These are phyloP conservation scores for Hololepta plana DNA, from an alignment of 2,888 invertebrate species.

Conservation along the genomic window DNA sequence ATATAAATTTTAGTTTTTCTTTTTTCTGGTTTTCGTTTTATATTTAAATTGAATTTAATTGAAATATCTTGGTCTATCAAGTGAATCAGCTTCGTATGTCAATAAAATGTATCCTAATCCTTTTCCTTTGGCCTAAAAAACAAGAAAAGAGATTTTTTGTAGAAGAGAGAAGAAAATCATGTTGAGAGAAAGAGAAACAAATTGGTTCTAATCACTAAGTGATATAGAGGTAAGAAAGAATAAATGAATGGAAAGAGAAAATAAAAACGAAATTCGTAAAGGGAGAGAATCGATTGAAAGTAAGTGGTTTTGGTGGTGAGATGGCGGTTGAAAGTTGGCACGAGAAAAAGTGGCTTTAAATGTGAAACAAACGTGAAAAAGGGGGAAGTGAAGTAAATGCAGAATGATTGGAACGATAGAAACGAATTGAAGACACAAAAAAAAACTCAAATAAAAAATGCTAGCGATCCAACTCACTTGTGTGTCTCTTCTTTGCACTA, in stretches of 20 bases:
- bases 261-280: too few species aligned
- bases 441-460: too few species aligned
- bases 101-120: conserved; percentile 23
- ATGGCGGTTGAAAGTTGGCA: too few species aligned
- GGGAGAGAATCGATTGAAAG: too few species aligned
- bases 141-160: conserved; percentile 16
- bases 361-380: neutral
- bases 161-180: too few species aligned
- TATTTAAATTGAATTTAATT: conserved; percentile 13
- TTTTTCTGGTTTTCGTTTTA: neutral
- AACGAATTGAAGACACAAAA: neutral
- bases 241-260: too few species aligned
- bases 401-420: too few species aligned
- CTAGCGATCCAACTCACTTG: conserved; percentile 22
- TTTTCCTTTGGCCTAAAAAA: conserved; percentile 19
- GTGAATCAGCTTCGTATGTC: conserved; percentile 19
- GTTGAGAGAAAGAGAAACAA: too few species aligned
- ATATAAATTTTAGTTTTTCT: conserved; percentile 7
- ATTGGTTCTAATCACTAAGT: too few species aligned
- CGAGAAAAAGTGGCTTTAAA: too few species aligned
- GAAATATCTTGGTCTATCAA: conserved; percentile 23
- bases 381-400: neutral
- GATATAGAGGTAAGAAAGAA: too few species aligned
- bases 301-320: too few species aligned
- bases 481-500: conserved; percentile 26